phyloP scores from a whole-genome alignment of 2,797 vertebrate species.

The Thalassophryne amazonica region DNA sequence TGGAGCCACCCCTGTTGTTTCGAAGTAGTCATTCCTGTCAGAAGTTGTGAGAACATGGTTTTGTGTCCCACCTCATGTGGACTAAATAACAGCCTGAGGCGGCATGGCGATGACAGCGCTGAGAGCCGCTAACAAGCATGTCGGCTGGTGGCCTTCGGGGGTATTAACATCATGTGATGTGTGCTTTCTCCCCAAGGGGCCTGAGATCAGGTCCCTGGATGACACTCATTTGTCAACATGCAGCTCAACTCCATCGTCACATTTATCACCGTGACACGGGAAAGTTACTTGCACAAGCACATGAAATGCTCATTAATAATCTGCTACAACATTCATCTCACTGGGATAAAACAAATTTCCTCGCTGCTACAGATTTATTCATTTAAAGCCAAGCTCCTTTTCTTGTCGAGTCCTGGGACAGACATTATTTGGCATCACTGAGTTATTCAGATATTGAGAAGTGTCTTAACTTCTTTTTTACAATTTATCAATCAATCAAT shows the following conservation, averaged over 20 bases:
- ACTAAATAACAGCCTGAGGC: slow-evolving; percentile 3
- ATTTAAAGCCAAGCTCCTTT: slow-evolving; percentile 89
- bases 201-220: slow-evolving; percentile 84
- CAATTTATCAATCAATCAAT: slow-evolving; percentile 13
- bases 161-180: slow-evolving; percentile 60
- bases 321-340: slow-evolving; percentile 88
- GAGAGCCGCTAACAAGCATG: slow-evolving; percentile 52
- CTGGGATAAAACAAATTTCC: slow-evolving; percentile 85
- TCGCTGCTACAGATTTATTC: slow-evolving; percentile 87
- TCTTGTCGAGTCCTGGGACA: slow-evolving; percentile 45
- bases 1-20: too few relatives aligned
- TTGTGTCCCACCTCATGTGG: background rate
- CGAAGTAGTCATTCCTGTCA: slow-evolving; percentile 2
- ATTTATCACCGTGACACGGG: slow-evolving; percentile 90
- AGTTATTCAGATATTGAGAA: slow-evolving; percentile 7
- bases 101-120: slow-evolving; percentile 4
- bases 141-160: slow-evolving; percentile 49
- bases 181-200: slow-evolving; percentile 53
- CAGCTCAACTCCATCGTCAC: slow-evolving; percentile 83
- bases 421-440: slow-evolving; percentile 35
- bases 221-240: slow-evolving; percentile 89
- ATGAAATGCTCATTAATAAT: slow-evolving; percentile 91
- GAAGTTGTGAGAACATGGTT: background rate
- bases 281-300: slow-evolving; percentile 89
- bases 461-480: slow-evolving; percentile 16